A percentile compares a stretch with the other conserved stretches of the same genome.
These are phyloP conservation scores for Drosophila mimetica DNA, from an alignment of 2,888 invertebrate genomes.

Conservation along the genomic window DNA sequence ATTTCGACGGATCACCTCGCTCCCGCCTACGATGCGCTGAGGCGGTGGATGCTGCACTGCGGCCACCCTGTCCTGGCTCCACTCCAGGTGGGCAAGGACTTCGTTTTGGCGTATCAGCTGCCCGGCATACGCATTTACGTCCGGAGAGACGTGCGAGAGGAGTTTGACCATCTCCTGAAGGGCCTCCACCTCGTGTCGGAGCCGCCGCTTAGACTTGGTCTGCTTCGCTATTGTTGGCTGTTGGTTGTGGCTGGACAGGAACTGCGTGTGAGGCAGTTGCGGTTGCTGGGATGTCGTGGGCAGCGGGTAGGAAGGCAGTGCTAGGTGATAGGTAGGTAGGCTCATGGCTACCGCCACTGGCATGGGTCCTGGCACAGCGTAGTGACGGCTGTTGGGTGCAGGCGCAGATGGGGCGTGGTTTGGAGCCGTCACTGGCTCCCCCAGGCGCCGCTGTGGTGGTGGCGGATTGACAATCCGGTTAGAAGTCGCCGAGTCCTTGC, in stretches of 20 bases:
- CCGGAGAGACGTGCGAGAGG: slow-evolving; percentile 37
- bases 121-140: slow-evolving; percentile 48
- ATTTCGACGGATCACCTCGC: slow-evolving; percentile 23
- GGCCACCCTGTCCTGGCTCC: slow-evolving; percentile 22
- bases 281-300: slow-evolving; percentile 1
- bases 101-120: slow-evolving; percentile 56
- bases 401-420: neutral
- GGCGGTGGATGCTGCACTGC: neutral
- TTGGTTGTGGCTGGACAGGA: neutral
- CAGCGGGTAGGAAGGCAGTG: slow-evolving; percentile 19
- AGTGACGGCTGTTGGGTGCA: slow-evolving; percentile 2
- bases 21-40: slow-evolving; percentile 52
- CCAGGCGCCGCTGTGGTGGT: neutral
- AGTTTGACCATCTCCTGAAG: slow-evolving; percentile 55
- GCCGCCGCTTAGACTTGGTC: slow-evolving; percentile 37
- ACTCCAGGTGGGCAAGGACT: slow-evolving; percentile 58
- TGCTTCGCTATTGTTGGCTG: neutral
- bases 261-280: slow-evolving; percentile 5
- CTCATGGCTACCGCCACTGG: slow-evolving; percentile 17
- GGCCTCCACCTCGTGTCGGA: slow-evolving; percentile 59
- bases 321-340: slow-evolving; percentile 13
- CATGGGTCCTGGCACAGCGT: neutral
- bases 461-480: neutral
- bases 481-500: slow-evolving; percentile 20
- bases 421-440: neutral